These are phyloP conservation scores for Lithophane leautieri DNA, from an alignment of 2,888 invertebrate genomes.

Conservation along the genomic window DNA sequence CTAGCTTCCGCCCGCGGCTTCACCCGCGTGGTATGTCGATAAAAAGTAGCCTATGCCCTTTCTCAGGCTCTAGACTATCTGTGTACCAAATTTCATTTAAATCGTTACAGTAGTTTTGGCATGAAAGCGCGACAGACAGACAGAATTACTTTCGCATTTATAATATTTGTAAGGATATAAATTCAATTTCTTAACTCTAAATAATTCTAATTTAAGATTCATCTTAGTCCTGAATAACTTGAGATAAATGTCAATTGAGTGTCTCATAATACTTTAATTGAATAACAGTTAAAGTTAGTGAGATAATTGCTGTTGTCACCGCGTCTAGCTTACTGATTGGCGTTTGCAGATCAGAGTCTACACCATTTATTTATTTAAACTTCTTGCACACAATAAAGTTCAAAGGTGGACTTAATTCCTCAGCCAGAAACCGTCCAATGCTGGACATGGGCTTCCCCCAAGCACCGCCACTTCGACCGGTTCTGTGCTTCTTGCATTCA, in stretches of 20 bases:
- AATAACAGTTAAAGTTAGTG: background rate
- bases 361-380: background rate
- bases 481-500: too few species aligned
- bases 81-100: too few species aligned
- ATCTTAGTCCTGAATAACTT: slow-evolving; percentile 4
- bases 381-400: background rate
- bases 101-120: too few species aligned
- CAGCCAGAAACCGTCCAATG: background rate
- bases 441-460: background rate
- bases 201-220: slow-evolving; percentile 19
- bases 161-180: background rate
- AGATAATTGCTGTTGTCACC: background rate
- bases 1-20: too few species aligned
- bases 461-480: too few species aligned
- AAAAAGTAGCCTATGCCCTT: too few species aligned
- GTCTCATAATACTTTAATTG: background rate
- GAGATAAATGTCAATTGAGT: slow-evolving; percentile 12
- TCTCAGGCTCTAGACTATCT: too few species aligned
- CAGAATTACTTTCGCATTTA: too few species aligned
- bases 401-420: background rate
- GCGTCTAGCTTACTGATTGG: background rate
- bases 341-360: background rate
- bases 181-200: slow-evolving; percentile 15
- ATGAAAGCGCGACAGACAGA: too few species aligned
- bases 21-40: too few species aligned